Percentiles rank a stretch among this genome's conserved stretches.
phyloP scores from a whole-genome alignment of 2,797 vertebrate species.

The Geotrypetes seraphini region DNA sequence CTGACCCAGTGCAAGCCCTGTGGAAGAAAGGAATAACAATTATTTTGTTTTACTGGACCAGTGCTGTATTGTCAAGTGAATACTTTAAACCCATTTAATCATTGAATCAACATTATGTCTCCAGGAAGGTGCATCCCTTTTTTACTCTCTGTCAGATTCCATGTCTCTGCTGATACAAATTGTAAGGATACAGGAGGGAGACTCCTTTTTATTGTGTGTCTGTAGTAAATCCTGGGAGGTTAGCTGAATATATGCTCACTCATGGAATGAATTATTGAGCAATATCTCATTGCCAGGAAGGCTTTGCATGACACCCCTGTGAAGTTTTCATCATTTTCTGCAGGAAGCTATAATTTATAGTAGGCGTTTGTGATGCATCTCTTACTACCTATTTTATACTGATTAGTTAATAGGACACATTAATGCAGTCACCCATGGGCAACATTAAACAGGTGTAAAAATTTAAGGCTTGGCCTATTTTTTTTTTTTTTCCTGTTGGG shows the following conservation, averaged over 20 bases:
- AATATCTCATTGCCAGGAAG: conserved; percentile 30
- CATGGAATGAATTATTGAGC: conserved; percentile 48
- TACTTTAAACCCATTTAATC: conserved; percentile 24
- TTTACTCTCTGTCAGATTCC: conserved; percentile 29
- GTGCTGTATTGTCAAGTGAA: conserved; percentile 28
- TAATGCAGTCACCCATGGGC: conserved; percentile 16
- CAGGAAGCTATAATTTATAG: conserved; percentile 28
- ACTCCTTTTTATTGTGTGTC: conserved; percentile 34
- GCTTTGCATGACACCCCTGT: conserved; percentile 22
- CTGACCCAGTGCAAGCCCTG: too few relatives aligned
- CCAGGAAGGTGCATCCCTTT: conserved; percentile 14
- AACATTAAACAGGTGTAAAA: conserved; percentile 10
- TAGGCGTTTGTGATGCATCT: conserved; percentile 15
- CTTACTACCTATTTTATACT: conserved; percentile 27
- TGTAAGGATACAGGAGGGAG: conserved; percentile 38
- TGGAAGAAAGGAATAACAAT: too few relatives aligned
- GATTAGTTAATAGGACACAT: conserved; percentile 29
- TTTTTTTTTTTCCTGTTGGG: background rate
- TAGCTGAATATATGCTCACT: conserved; percentile 41
- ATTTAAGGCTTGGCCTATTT: background rate
- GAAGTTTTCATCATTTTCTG: conserved; percentile 41
- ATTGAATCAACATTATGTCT: conserved; percentile 12
- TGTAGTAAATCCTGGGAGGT: conserved; percentile 39
- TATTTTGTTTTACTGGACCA: too few relatives aligned
- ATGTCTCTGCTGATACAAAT: conserved; percentile 30